Evolutionary conservation across 2,888 invertebrate species (phyloP).

Genomic region (Rotaria sp.): DNA sequence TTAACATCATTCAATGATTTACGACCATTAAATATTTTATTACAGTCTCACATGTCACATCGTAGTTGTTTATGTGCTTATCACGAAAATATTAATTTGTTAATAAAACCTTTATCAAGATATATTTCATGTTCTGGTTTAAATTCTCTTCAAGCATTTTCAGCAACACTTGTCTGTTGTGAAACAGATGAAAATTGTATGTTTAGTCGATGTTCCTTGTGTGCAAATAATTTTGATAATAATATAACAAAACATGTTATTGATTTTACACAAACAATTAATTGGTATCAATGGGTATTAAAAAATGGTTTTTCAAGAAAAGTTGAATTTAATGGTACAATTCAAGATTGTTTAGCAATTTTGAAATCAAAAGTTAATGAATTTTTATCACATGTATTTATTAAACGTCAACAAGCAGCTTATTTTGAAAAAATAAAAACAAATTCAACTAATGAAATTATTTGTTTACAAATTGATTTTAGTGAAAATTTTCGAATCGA

Average conservation of each 20-base stretch:
- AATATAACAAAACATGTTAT: neutral
- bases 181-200: too few relatives aligned
- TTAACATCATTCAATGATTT: too few relatives aligned
- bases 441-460: neutral
- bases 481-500: neutral
- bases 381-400: neutral
- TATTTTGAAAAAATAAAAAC: neutral
- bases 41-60: too few relatives aligned
- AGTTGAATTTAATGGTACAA: neutral
- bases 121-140: neutral
- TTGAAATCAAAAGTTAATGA: neutral
- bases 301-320: neutral
- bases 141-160: too few relatives aligned
- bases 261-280: neutral
- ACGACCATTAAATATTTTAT: too few relatives aligned
- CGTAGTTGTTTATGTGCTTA: too few relatives aligned
- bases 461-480: neutral
- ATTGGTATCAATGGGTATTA: neutral
- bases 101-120: neutral
- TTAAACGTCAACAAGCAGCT: neutral
- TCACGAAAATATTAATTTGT: neutral
- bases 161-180: too few relatives aligned
- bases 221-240: neutral
- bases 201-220: too few relatives aligned
- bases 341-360: neutral